Percentiles rank a stretch among this genome's conserved stretches.
Conservation (phyloP, 2,113 vertebrate genomes). For the Philantomba maxwellii region DNA sequence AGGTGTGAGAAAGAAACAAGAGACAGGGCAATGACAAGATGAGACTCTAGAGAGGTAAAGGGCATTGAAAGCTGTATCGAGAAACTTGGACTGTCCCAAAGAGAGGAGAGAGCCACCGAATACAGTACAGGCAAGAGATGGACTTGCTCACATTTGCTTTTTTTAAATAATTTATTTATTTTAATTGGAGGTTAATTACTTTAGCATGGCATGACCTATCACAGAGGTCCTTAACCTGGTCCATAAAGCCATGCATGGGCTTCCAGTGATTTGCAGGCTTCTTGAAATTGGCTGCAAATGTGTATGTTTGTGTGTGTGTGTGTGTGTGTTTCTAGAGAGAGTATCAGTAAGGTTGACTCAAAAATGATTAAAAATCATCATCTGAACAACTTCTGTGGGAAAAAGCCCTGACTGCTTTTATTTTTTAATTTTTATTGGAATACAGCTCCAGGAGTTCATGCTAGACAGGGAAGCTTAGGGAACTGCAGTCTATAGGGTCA, state of each 20-base stretch:
- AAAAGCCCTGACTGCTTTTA: neutral
- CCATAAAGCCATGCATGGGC: neutral
- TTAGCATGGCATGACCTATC: neutral
- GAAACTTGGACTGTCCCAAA: neutral
- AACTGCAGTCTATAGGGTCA: neutral
- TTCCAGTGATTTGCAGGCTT: neutral
- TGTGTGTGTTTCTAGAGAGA: neutral
- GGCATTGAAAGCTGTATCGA: neutral
- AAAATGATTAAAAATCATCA: neutral
- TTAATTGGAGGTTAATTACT: too few species aligned
- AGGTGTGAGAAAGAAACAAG: neutral
- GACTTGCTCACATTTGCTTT: neutral
- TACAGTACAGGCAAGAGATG: neutral
- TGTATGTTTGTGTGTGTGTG: neutral
- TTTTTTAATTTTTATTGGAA: neutral
- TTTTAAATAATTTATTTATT: too few species aligned
- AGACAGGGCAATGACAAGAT: neutral
- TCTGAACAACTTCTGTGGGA: neutral
- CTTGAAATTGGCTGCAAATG: neutral
- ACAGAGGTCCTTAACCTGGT: neutral
- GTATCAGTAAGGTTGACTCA: neutral
- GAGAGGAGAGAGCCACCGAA: neutral
- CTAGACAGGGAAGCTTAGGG: neutral
- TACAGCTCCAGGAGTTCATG: neutral
- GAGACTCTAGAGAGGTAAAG: neutral